Evolutionary conservation across 2,888 invertebrate species (phyloP).

Genomic region (Leucoma salicis): DNA sequence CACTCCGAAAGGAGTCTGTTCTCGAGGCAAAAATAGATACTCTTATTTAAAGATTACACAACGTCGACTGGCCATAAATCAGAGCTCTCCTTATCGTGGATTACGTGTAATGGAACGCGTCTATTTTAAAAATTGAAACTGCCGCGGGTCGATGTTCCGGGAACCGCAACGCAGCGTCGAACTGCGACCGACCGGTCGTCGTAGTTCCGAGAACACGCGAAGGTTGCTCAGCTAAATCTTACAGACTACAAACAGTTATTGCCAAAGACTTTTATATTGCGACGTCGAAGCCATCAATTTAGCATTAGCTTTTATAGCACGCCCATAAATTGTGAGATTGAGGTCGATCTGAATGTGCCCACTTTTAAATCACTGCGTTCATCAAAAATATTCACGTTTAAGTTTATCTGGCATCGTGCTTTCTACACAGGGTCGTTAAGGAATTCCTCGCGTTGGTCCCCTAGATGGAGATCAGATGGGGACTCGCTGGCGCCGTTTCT

Average conservation of each 20-base stretch:
- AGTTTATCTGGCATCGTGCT: slow-evolving; percentile 44
- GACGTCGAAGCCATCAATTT: slow-evolving; percentile 33
- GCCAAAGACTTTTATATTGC: slow-evolving; percentile 54
- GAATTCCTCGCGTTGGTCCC: slow-evolving; percentile 37
- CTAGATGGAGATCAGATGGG: slow-evolving; percentile 42
- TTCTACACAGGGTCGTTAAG: slow-evolving; percentile 46
- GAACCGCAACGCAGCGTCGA: slow-evolving; percentile 50
- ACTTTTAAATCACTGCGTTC: slow-evolving; percentile 22
- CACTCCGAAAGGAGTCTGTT: slow-evolving; percentile 59
- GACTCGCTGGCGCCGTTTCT: slow-evolving; percentile 26
- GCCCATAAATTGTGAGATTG: slow-evolving; percentile 43
- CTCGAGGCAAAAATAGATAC: slow-evolving; percentile 59
- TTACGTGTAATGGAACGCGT: slow-evolving; percentile 63
- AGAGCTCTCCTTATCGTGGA: slow-evolving; percentile 42
- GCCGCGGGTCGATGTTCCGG: slow-evolving; percentile 56
- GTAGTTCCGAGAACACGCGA: slow-evolving; percentile 66
- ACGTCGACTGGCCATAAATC: slow-evolving; percentile 61
- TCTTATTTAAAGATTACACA: slow-evolving; percentile 65
- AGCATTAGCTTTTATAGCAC: slow-evolving; percentile 44
- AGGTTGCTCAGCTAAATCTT: slow-evolving; percentile 65
- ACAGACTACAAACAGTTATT: slow-evolving; percentile 61
- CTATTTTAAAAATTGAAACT: slow-evolving; percentile 75
- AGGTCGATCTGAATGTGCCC: slow-evolving; percentile 41
- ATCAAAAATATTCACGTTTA: slow-evolving; percentile 35
- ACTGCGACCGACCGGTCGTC: slow-evolving; percentile 57